Conservation (phyloP, 2,113 vertebrate species). For the Hystrix brachyura region DNA sequence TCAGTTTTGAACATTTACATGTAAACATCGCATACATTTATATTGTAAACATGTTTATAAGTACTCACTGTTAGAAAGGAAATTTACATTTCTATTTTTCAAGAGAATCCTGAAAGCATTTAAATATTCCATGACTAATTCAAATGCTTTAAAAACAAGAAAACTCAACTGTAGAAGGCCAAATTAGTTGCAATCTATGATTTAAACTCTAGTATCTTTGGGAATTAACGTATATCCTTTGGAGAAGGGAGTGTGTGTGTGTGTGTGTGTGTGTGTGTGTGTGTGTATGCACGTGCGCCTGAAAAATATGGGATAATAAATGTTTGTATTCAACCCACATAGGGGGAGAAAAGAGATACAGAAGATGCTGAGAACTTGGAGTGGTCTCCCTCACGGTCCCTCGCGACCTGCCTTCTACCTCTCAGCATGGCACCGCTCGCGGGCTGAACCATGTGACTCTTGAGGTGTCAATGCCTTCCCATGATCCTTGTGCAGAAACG, state of each 20-base stretch:
- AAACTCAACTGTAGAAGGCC: neutral
- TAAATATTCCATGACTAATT: neutral
- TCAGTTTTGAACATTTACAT: neutral
- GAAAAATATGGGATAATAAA: neutral
- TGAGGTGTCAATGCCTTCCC: neutral
- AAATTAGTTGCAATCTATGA: neutral
- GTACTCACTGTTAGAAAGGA: neutral
- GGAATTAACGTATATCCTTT: neutral
- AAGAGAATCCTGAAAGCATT: slow-evolving; percentile 23
- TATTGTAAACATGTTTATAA: neutral
- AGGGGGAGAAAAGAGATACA: neutral
- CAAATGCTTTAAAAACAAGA: slow-evolving; percentile 31
- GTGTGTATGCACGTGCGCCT: no score
- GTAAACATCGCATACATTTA: neutral
- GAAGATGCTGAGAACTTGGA: neutral
- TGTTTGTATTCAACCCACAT: neutral
- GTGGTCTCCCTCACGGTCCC: neutral
- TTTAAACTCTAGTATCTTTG: neutral
- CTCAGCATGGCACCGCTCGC: neutral
- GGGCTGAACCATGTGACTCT: neutral
- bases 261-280: neutral
- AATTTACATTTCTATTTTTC: neutral
- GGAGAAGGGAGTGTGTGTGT: no score
- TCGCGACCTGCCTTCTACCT: neutral
- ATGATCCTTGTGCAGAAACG: neutral